These are phyloP conservation scores for Heliconius congener DNA, from an alignment of 1,140 invertebrate genomes.

Conservation along the genomic window DNA sequence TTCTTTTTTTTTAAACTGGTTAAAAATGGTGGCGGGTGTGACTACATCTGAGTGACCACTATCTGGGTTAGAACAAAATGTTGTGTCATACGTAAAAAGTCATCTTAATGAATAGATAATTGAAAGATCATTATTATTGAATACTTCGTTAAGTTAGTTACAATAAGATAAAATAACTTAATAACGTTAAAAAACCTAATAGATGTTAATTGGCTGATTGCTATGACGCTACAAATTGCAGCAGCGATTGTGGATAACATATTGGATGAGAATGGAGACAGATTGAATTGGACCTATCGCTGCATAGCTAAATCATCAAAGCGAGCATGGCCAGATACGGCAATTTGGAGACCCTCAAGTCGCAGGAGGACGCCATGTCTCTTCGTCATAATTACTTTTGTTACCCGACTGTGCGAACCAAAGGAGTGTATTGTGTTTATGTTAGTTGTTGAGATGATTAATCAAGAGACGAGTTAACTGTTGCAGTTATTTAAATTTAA, in stretches of 20 bases:
- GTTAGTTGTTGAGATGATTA: too few relatives aligned
- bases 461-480: too few relatives aligned
- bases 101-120: too few relatives aligned
- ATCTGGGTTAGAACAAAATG: too few relatives aligned
- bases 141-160: neutral
- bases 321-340: neutral
- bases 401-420: too few relatives aligned
- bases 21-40: too few relatives aligned
- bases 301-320: conserved; percentile 13
- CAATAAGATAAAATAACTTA: neutral
- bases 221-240: conserved; percentile 24
- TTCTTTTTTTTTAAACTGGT: too few relatives aligned
- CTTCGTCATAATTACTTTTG: too few relatives aligned
- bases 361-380: neutral
- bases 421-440: too few relatives aligned
- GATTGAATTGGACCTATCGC: conserved; percentile 24
- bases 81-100: too few relatives aligned
- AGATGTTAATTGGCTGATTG: conserved; percentile 19
- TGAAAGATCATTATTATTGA: neutral
- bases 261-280: conserved; percentile 31
- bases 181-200: conserved; percentile 6
- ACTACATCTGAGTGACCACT: too few relatives aligned
- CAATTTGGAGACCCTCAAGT: neutral
- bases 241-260: conserved; percentile 27
- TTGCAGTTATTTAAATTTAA: too few relatives aligned